Base-by-base conservation (phyloP, 2,797 vertebrate species). In the Scolopax bukidnonensis region DNA sequence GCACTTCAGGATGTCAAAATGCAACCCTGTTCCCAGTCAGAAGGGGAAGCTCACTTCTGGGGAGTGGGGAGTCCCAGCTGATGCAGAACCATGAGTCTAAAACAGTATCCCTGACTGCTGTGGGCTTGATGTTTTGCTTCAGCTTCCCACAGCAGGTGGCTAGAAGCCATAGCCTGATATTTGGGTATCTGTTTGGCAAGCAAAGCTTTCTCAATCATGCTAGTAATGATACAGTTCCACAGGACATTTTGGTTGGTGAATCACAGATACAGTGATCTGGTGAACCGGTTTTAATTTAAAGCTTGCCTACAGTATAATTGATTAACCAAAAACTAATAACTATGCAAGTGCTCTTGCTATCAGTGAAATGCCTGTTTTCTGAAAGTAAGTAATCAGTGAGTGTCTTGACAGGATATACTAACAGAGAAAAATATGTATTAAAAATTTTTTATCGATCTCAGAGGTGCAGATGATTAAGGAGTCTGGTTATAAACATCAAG, bases 21-120 rank as follows among this genome's bases (percentile, higher is more conserved):
- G 7, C 23, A 88, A 30, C 30, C 15, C 15, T 50, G 5, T 33
- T 84, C 27, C 41, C 36, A 51, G 41, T 19, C 27, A 67, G 59
- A 54, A 71, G 56, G 33, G 61, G 38, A 36, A 79, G 28, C 5
- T 87, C n/a, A 7, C 13, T 57, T 53, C 36, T 67, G 19, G 40
- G 71, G n/a, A 70, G n/a, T 0, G 0, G 15, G 53, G 6, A 61
- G 50, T 57, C 59, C n/a, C 54, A 80, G 20, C 0, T 87, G 48
- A 33, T 56, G 19, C 30, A 78, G 65, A 89, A 48, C 36, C 41
- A 50, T 0, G 2, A 71, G 9, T 16, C n/a, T 59, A 16, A 67
- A 84, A 8, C 19, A 70, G 38, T 23, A 78, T 47, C 28, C 14
- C 79, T 2, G 5, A 28, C 33, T 45, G 48, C 81, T 65, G 19